Conservation (phyloP, 2,888 invertebrate species). For the Tachystola acroxantha region DNA sequence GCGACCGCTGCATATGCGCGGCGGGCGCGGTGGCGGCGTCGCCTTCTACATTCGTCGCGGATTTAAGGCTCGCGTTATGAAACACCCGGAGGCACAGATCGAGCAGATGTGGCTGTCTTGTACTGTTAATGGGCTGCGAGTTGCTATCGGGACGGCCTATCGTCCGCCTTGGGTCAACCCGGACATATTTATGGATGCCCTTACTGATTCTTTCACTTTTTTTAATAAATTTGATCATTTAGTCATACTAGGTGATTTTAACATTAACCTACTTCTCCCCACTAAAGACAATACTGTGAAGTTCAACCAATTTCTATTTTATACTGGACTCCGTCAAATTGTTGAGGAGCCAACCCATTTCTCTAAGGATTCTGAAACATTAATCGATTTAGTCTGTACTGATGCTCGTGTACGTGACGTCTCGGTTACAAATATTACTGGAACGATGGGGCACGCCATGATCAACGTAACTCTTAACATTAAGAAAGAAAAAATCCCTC, state of each 20-base stretch:
- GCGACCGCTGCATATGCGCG: conserved; percentile 1
- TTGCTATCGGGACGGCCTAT: neutral
- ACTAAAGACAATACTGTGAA: neutral
- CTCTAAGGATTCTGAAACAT: neutral
- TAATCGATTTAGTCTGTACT: neutral
- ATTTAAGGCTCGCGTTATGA: neutral
- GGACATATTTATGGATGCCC: neutral
- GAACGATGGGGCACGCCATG: neutral
- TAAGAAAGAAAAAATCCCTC: neutral
- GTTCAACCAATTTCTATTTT: neutral
- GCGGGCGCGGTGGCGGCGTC: conserved; percentile 1
- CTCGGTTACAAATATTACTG: neutral
- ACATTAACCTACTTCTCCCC: neutral
- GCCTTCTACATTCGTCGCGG: neutral
- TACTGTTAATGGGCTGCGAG: neutral
- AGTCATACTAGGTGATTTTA: neutral
- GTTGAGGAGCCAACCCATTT: neutral
- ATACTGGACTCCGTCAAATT: neutral
- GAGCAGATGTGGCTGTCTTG: neutral
- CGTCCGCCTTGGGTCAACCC: neutral
- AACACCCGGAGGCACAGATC: neutral
- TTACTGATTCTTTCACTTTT: neutral
- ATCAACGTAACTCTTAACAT: neutral
- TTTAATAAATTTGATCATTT: conserved; percentile 6
- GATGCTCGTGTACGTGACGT: neutral